A percentile compares a stretch with the other conserved stretches of the same genome.
These are phyloP conservation scores for Drosophila sechellia DNA, from an alignment of 1,140 invertebrate genomes.

Conservation along the genomic window DNA sequence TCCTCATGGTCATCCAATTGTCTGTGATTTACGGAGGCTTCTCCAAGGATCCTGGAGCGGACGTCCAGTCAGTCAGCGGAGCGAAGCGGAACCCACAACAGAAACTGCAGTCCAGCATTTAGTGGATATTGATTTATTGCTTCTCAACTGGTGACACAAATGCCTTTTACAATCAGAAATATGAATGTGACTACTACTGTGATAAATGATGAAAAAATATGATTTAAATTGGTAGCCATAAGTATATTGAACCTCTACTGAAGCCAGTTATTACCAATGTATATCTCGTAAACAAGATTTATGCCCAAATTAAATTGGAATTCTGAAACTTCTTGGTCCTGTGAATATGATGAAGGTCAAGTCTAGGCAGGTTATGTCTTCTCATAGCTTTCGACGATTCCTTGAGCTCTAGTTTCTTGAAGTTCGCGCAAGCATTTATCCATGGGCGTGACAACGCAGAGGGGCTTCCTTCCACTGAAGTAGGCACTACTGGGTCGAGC, in stretches of 20 bases:
- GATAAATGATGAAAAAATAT: not conserved
- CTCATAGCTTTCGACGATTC: slow-evolving; percentile 63
- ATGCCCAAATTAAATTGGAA: too few relatives aligned
- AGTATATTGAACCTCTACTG: not conserved
- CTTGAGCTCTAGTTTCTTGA: slow-evolving; percentile 41
- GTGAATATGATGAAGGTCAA: too few relatives aligned
- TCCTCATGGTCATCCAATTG: slow-evolving; percentile 80
- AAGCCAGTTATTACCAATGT: not conserved
- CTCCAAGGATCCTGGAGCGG: slow-evolving; percentile 9
- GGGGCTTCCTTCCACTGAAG: slow-evolving; percentile 63
- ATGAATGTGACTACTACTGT: not conserved
- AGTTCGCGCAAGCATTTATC: slow-evolving; percentile 61
- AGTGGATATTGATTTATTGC: slow-evolving; percentile 76
- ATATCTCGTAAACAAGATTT: too few relatives aligned
- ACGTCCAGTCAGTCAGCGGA: slow-evolving; percentile 28
- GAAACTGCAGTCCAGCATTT: slow-evolving; percentile 51
- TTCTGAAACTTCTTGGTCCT: not conserved
- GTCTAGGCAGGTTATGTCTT: slow-evolving; percentile 25
- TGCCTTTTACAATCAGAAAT: not conserved
- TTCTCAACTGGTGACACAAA: slow-evolving; percentile 4
- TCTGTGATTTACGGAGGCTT: slow-evolving; percentile 72
- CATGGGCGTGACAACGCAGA: slow-evolving; percentile 72
- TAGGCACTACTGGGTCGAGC: slow-evolving; percentile 56
- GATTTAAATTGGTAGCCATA: not conserved
- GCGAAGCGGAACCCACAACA: slow-evolving; percentile 38